These are phyloP conservation scores for Macrotrachela quadricornifera DNA, from an alignment of 1,140 invertebrate species.

Conservation along the genomic window DNA sequence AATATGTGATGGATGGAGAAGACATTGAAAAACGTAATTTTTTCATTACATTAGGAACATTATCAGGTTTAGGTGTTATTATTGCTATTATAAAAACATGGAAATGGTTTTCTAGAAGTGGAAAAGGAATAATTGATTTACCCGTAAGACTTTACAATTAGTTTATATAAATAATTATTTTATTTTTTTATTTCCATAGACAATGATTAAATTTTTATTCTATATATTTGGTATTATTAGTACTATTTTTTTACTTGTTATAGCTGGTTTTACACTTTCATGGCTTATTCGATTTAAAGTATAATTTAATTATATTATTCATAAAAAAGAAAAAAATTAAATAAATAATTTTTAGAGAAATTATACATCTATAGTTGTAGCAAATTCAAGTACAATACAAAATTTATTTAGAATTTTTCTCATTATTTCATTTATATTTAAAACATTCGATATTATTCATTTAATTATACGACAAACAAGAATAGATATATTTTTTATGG, in stretches of 20 bases:
- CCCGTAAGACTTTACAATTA: not conserved
- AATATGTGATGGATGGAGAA: too few relatives aligned
- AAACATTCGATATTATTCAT: constrained; percentile 43
- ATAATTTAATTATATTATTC: constrained; percentile 11
- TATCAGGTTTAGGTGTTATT: too few relatives aligned
- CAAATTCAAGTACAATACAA: constrained; percentile 37
- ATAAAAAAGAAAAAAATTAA: not conserved
- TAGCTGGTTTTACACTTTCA: constrained; percentile 41
- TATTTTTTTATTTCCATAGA: constrained; percentile 5
- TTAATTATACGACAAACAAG: constrained; percentile 42
- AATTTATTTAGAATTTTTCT: constrained; percentile 38
- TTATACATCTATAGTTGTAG: constrained; percentile 39
- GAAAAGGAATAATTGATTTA: constrained; percentile 27
- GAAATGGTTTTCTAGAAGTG: constrained; percentile 35
- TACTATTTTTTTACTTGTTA: constrained; percentile 46
- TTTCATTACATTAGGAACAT: too few relatives aligned
- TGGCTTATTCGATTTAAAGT: constrained; percentile 49
- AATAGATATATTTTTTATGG: constrained; percentile 58
- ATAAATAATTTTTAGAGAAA: constrained; percentile 17
- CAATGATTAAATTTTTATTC: constrained; percentile 42
- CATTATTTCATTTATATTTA: constrained; percentile 43
- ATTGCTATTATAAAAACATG: constrained; percentile 39
- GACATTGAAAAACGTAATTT: too few relatives aligned
- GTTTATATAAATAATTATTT: too few relatives aligned
- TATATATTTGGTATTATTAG: constrained; percentile 40